These are phyloP conservation scores for Dryococelus australis DNA, from an alignment of 2,888 invertebrate species.

Conservation along the genomic window DNA sequence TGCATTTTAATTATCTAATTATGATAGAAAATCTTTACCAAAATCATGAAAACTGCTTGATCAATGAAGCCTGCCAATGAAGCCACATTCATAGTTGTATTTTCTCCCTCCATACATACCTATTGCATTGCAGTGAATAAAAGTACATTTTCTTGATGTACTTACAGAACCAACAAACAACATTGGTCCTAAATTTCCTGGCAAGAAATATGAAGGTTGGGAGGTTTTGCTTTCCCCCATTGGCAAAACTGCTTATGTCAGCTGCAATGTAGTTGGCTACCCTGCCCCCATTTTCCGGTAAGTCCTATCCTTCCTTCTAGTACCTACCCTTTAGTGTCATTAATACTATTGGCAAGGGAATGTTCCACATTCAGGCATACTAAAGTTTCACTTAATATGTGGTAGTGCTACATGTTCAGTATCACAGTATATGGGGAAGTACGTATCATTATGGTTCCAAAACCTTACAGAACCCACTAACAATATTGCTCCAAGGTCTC, in stretches of 20 bases:
- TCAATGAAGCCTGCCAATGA: too few species aligned
- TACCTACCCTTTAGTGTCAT: neutral
- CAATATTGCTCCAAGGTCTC: constrained; percentile 68
- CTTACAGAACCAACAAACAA: constrained; percentile 73
- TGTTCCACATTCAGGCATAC: neutral
- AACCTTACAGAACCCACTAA: constrained; percentile 70
- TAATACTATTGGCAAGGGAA: neutral
- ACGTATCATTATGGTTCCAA: neutral
- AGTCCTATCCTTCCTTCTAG: constrained; percentile 46
- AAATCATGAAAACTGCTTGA: too few species aligned
- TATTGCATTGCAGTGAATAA: neutral
- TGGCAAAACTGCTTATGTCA: constrained; percentile 57
- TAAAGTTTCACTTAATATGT: neutral
- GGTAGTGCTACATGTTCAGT: too few species aligned
- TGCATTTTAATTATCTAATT: too few species aligned
- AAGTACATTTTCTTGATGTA: neutral
- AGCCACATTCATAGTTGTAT: neutral
- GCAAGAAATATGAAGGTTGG: constrained; percentile 61
- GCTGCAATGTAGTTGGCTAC: constrained; percentile 60
- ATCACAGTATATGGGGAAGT: neutral
- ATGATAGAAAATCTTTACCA: too few species aligned
- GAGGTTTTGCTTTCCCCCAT: constrained; percentile 31
- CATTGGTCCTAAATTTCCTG: constrained; percentile 65
- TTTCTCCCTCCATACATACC: neutral
- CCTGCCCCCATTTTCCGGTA: constrained; percentile 63